Evolutionary conservation across 2,888 invertebrate genomes (phyloP).

Genomic region (Noctua janthe): DNA sequence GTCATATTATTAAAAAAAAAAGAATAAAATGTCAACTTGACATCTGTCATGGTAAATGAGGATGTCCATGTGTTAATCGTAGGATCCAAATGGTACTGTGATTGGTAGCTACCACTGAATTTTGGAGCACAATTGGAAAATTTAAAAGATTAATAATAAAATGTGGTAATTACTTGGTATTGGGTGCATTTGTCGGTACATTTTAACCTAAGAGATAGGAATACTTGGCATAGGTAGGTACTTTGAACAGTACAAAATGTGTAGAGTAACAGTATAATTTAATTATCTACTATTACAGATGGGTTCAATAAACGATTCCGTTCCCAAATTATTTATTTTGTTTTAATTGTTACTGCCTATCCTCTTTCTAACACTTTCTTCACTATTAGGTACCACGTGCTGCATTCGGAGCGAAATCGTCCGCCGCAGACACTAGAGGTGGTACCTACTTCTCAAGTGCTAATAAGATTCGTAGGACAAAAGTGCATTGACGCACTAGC

Average conservation of each 20-base stretch:
- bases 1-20: constrained; percentile 51
- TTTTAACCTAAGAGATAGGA: constrained; percentile 84
- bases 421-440: neutral
- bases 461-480: neutral
- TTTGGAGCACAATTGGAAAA: constrained; percentile 79
- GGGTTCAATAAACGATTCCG: constrained; percentile 90
- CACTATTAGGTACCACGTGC: neutral
- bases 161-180: constrained; percentile 75
- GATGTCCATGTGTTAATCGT: constrained; percentile 77
- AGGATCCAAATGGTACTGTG: constrained; percentile 86
- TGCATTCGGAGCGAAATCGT: neutral
- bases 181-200: constrained; percentile 85
- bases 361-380: neutral
- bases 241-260: constrained; percentile 89
- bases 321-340: constrained; percentile 83
- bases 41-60: constrained; percentile 48
- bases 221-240: constrained; percentile 88
- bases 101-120: constrained; percentile 84
- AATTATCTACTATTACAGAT: constrained; percentile 89
- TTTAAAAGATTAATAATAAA: constrained; percentile 66
- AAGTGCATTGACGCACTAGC: neutral
- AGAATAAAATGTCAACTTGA: constrained; percentile 35
- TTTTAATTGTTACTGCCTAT: constrained; percentile 73
- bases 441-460: neutral
- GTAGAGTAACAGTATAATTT: constrained; percentile 89